These are phyloP conservation scores for Pangasianodon gigas DNA, from an alignment of 2,113 vertebrate species.

Conservation along the genomic window DNA sequence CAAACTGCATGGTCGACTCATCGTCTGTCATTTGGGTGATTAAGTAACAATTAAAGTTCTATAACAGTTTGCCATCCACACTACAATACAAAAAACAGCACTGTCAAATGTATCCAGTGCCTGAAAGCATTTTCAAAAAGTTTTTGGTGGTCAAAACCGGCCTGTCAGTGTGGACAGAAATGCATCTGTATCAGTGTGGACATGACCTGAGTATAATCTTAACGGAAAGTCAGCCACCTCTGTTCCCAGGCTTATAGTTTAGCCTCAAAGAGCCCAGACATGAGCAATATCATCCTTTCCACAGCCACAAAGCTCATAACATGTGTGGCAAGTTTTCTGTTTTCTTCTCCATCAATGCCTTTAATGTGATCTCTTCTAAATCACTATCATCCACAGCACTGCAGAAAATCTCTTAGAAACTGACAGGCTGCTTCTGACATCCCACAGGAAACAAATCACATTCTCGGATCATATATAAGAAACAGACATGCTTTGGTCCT, in stretches of 20 bases:
- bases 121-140: background rate
- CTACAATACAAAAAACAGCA: background rate
- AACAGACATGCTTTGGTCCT: slow-evolving; percentile 4
- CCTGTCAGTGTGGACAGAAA: background rate
- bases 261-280: background rate
- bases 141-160: background rate
- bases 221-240: background rate
- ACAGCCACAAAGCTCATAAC: background rate
- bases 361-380: background rate
- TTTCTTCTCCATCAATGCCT: background rate
- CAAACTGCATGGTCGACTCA: background rate
- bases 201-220: background rate
- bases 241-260: background rate
- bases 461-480: background rate
- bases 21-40: background rate
- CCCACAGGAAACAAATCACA: background rate
- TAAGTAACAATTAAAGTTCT: background rate
- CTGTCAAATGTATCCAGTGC: background rate
- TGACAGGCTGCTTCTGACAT: background rate
- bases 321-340: background rate
- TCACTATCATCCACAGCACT: background rate
- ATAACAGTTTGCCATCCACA: background rate
- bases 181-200: background rate
- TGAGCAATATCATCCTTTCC: background rate
- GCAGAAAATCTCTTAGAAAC: background rate